These are phyloP conservation scores for Epizoanthus fatuus DNA, from an alignment of 92 coral and sea anemone genomes.

Conservation along the genomic window DNA sequence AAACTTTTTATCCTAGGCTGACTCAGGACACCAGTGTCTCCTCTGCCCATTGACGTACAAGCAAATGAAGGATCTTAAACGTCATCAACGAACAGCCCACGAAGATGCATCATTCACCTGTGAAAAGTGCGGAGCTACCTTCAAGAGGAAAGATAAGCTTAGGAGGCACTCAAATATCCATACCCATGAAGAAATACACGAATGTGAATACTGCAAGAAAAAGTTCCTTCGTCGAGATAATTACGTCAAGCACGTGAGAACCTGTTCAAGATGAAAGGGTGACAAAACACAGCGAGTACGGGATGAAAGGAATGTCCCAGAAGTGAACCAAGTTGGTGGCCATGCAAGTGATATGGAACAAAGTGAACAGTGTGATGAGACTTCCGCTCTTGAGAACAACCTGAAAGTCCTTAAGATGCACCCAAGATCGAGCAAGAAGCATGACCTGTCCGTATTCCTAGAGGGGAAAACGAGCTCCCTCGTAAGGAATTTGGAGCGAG, in stretches of 20 bases:
- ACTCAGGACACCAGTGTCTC: no score
- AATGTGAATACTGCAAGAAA: constrained; percentile 24
- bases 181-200: constrained; percentile 5
- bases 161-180: constrained; percentile 15
- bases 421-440: constrained; percentile 42
- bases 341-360: no score
- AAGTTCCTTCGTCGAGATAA: constrained; percentile 43
- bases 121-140: constrained; percentile 25
- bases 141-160: constrained; percentile 23
- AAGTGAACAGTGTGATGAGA: constrained; percentile 20
- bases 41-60: background rate
- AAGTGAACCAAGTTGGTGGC: background rate
- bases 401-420: constrained; percentile 24
- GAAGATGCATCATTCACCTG: constrained; percentile 23
- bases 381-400: constrained; percentile 45
- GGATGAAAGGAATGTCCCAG: no score
- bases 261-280: background rate
- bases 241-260: constrained; percentile 9
- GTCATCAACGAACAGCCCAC: constrained; percentile 40
- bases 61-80: constrained; percentile 15
- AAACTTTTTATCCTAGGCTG: no score
- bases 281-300: background rate
- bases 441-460: constrained; percentile 28
- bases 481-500: background rate
- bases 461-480: constrained; percentile 39